Base-by-base conservation (phyloP, 2,797 vertebrate species). In the Anguilla pacifica region DNA sequence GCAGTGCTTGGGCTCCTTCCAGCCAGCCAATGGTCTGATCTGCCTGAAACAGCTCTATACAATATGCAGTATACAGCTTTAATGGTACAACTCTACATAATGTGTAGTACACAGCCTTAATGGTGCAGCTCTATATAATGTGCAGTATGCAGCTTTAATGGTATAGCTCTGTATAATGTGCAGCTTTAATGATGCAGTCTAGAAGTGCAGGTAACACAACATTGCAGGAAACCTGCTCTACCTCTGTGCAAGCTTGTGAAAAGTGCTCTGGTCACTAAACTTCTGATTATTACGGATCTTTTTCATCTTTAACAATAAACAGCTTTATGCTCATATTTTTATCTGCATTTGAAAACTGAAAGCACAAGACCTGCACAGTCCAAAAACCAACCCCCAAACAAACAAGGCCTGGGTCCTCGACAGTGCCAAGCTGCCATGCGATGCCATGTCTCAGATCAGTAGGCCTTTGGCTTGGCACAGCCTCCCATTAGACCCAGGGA, bases 361-460 rank as follows among this genome's bases (percentile, higher is more conserved):
- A 25, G 79, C 43, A 25, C 43, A 82, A 49, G 10, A n/a, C 39
- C 19, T 49, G 17, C 39, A 46, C 79, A 25, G 9, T n/a, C 7
- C 46, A 49, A 82, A 67, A 43, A 22, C 22, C 46, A 51, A 70
- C n/a, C 25, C 5, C 6, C 17, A 82, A 82, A 82, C 6, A 9
- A 82, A 82, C 3, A 25, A 49, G 25, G 22, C 79, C 43, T n/a
- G 25, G 79, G 13, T 74, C 13, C 11, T 39, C 4, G 3, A n/a
- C 11, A n/a, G 25, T 22, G 79, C 79, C 79, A 82, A 82, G 79
- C 25, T 51, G 19, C 6, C 74, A 39, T 43, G 39, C 35, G 15
- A 79, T 79, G 15, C 13, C 74, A 79, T 4, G 74, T 79, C 46
- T 82, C 79, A 82, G 79, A 82, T 82, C 43, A 51, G 46, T 51